These are phyloP conservation scores for Lithophane semibrunnea DNA, from an alignment of 2,888 invertebrate genomes.

Conservation along the genomic window DNA sequence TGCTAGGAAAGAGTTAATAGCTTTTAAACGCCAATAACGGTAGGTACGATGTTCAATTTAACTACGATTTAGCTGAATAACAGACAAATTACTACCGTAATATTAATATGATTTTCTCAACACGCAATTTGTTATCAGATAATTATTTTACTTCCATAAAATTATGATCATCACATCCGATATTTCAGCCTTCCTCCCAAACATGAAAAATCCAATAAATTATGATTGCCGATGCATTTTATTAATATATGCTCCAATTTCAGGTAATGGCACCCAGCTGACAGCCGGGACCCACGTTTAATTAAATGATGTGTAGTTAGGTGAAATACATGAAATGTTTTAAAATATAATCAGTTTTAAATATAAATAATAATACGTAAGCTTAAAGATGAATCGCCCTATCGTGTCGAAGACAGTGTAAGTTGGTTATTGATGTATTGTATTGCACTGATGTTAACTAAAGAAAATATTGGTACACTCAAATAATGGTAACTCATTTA, in stretches of 20 bases:
- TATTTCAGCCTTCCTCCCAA: not conserved
- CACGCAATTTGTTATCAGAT: not conserved
- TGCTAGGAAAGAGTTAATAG: too few relatives aligned
- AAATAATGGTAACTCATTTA: not conserved
- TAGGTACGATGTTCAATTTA: not conserved
- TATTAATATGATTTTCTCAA: not conserved
- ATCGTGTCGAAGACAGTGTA: slow-evolving; percentile 63
- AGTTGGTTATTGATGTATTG: slow-evolving; percentile 12
- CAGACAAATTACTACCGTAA: not conserved
- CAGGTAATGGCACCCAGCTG: slow-evolving; percentile 79
- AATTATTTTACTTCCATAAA: not conserved
- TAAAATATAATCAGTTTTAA: slow-evolving; percentile 44
- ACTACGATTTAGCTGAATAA: not conserved
- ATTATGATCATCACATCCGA: not conserved
- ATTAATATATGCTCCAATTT: slow-evolving; percentile 65
- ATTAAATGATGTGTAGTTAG: slow-evolving; percentile 59
- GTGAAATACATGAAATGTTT: slow-evolving; percentile 63
- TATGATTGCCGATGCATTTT: slow-evolving; percentile 28
- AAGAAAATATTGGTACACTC: not conserved
- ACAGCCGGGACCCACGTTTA: slow-evolving; percentile 84
- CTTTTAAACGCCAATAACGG: not conserved
- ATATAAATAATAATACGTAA: slow-evolving; percentile 52
- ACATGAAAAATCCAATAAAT: slow-evolving; percentile 29
- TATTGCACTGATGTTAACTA: slow-evolving; percentile 26
- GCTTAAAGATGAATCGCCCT: slow-evolving; percentile 33